Conservation (phyloP, 2,113 vertebrate species). For the Toxotes jaculatrix region DNA sequence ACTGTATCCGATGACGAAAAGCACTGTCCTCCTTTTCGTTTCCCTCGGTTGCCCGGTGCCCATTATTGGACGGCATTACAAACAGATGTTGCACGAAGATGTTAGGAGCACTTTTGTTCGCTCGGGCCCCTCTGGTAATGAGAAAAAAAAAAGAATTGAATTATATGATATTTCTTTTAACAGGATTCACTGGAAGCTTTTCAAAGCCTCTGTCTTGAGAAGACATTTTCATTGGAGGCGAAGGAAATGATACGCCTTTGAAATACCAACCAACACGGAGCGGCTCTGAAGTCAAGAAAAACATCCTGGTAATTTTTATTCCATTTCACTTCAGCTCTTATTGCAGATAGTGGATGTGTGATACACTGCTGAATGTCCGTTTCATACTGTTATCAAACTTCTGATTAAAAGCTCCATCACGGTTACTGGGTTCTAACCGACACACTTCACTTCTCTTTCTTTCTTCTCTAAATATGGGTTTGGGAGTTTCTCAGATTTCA, state of each 20-base stretch:
- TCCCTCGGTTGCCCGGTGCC: constrained; percentile 25
- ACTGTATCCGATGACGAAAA: constrained; percentile 48
- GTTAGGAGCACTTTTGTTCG: constrained; percentile 59
- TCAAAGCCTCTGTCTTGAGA: constrained; percentile 61
- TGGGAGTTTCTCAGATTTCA: constrained; percentile 65
- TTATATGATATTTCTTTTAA: constrained; percentile 72
- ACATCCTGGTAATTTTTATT: constrained; percentile 9
- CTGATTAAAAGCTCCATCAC: constrained; percentile 27
- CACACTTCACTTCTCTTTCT: constrained; percentile 48
- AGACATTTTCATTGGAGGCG: constrained; percentile 59
- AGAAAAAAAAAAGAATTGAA: constrained; percentile 55
- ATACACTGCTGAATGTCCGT: constrained; percentile 7
- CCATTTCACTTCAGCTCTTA: background rate
- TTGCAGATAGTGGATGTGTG: constrained; percentile 24
- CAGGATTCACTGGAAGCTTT: constrained; percentile 67
- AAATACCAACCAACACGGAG: constrained; percentile 63
- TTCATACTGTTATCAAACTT: background rate
- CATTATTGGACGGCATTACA: constrained; percentile 61
- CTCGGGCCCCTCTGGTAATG: constrained; percentile 52
- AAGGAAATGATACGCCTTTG: constrained; percentile 66
- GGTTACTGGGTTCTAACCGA: constrained; percentile 25
- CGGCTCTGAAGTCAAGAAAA: constrained; percentile 38
- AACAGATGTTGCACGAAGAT: constrained; percentile 75
- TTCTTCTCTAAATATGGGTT: constrained; percentile 66
- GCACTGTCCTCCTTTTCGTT: constrained; percentile 29